Evolutionary conservation across 1,140 invertebrate species (phyloP).

Genomic region (Adelges cooleyi): DNA sequence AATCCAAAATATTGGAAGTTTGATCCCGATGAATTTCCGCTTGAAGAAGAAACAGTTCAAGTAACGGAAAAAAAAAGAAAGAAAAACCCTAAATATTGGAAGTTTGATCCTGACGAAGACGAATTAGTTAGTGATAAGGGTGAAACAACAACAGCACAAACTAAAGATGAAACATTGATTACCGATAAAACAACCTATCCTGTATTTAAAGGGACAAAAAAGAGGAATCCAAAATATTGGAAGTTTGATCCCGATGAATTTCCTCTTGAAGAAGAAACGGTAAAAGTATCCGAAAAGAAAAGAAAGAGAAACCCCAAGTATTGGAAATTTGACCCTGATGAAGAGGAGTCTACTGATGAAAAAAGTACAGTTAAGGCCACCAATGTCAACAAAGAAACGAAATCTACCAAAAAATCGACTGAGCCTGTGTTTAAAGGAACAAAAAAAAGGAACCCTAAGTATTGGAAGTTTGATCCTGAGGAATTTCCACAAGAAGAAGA

Average conservation of each 20-base stretch:
- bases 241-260: slow-evolving; percentile 17
- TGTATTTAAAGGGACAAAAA: slow-evolving; percentile 17
- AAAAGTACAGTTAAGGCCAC: neutral
- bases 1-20: slow-evolving; percentile 29
- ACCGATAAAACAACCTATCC: neutral
- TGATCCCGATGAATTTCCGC: slow-evolving; percentile 4
- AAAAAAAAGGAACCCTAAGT: slow-evolving; percentile 12
- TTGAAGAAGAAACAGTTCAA: neutral
- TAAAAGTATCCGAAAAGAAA: neutral
- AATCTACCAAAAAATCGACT: neutral
- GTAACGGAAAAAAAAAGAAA: neutral
- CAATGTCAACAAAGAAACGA: neutral
- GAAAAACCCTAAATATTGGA: slow-evolving; percentile 11
- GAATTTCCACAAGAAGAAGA: slow-evolving; percentile 8
- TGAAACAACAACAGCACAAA: neutral
- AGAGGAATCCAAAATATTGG: slow-evolving; percentile 16
- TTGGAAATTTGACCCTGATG: slow-evolving; percentile 21
- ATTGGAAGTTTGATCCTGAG: slow-evolving; percentile 19
- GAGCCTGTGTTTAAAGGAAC: slow-evolving; percentile 1
- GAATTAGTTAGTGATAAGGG: neutral
- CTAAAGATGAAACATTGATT: neutral
- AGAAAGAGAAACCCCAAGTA: slow-evolving; percentile 17
- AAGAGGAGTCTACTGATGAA: neutral
- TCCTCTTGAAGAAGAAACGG: slow-evolving; percentile 8
- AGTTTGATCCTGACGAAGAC: slow-evolving; percentile 14